Evolutionary conservation across 2,113 vertebrate species (phyloP).

Genomic region (Caracal caracal): DNA sequence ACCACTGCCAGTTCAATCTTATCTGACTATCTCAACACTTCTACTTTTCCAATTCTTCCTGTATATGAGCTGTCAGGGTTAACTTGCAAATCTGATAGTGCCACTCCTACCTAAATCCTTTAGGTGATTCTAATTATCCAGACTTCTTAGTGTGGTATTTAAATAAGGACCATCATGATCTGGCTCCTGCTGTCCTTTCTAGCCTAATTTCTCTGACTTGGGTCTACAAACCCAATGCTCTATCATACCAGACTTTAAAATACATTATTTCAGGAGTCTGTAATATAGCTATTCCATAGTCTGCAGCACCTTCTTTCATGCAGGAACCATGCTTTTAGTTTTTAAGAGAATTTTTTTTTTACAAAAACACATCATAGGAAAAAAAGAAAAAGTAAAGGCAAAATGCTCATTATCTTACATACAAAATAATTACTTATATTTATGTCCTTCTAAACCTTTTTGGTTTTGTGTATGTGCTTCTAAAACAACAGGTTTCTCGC

Average conservation of each 20-base stretch:
- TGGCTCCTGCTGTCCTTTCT: background rate
- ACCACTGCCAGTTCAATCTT: background rate
- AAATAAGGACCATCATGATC: background rate
- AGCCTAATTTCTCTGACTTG: background rate
- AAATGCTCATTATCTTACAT: background rate
- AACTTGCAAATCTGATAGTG: background rate
- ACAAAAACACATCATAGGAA: background rate
- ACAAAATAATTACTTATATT: background rate
- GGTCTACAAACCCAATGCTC: background rate
- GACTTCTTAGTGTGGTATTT: background rate
- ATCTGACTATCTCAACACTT: background rate
- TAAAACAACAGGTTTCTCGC: background rate
- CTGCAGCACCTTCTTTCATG: background rate
- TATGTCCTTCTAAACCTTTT: background rate
- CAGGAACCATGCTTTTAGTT: background rate
- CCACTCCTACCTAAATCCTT: slow-evolving; percentile 17
- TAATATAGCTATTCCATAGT: background rate
- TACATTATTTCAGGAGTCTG: background rate
- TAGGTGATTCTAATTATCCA: background rate
- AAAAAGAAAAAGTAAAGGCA: slow-evolving; percentile 3
- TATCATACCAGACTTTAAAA: background rate
- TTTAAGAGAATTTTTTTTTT: slow-evolving; percentile 10
- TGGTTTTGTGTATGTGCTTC: background rate
- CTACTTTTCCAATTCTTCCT: background rate
- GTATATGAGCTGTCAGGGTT: background rate